Evolutionary conservation across 2,113 vertebrate species (phyloP).

Genomic region (Brachyhypopomus gauderio): DNA sequence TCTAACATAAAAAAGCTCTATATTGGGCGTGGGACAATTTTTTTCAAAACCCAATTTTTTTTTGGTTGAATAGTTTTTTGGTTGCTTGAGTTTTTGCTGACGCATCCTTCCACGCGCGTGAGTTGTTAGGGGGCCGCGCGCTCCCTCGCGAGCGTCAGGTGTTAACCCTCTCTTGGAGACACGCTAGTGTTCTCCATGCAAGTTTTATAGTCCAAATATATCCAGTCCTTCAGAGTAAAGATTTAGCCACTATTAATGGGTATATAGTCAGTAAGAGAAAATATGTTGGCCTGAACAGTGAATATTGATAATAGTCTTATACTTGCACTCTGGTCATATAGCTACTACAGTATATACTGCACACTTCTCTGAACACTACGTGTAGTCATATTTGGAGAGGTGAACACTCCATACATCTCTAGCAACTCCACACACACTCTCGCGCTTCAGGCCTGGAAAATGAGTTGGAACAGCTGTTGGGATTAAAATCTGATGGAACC

Average conservation of each 20-base stretch:
- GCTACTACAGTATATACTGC: conserved; percentile 31
- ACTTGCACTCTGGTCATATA: conserved; percentile 42
- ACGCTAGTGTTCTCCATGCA: not conserved
- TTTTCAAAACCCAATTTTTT: too few relatives aligned
- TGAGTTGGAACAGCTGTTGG: conserved; percentile 75
- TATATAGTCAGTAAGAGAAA: not conserved
- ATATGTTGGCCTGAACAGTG: conserved; percentile 36
- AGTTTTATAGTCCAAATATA: not conserved
- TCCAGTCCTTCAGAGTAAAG: not conserved
- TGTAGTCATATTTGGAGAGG: conserved; percentile 56
- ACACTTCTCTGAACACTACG: conserved; percentile 52
- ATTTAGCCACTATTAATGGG: not conserved
- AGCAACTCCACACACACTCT: not conserved
- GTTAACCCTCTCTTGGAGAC: too few relatives aligned
- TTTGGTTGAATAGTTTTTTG: too few relatives aligned
- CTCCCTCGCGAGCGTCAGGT: too few relatives aligned
- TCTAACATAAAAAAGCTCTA: too few relatives aligned
- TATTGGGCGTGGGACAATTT: too few relatives aligned
- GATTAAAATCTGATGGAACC: conserved; percentile 72
- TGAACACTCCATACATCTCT: conserved; percentile 40
- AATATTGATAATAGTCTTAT: conserved; percentile 49
- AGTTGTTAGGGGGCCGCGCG: too few relatives aligned
- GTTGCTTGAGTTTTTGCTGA: too few relatives aligned
- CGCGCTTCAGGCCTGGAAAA: conserved; percentile 66
- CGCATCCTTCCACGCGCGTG: too few relatives aligned